Conservation (phyloP, 2,113 vertebrate species). For the Struthidea cinerea region DNA sequence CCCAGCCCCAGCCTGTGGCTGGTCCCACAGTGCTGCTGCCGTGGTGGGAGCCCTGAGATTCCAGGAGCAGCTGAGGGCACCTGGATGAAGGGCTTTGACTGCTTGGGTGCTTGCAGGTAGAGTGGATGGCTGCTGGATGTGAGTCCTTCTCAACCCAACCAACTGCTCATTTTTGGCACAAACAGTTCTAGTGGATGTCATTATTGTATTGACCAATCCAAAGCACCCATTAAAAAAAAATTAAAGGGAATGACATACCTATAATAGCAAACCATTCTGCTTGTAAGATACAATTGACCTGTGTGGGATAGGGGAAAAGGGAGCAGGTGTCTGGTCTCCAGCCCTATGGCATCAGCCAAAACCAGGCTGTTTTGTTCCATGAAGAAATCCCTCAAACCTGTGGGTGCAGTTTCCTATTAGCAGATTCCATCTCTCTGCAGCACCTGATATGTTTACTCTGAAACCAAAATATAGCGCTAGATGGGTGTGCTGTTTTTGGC, state of each 20-base stretch:
- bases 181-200: background rate
- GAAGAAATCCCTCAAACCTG: background rate
- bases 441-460: background rate
- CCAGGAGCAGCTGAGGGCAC: fast-evolving
- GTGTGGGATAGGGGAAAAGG: background rate
- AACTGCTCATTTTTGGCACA: background rate
- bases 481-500: background rate
- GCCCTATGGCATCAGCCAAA: background rate
- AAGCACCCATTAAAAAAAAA: background rate
- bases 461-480: background rate
- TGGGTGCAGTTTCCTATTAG: background rate
- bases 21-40: fast-evolving
- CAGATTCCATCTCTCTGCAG: background rate
- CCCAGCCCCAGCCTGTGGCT: background rate
- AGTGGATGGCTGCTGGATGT: background rate
- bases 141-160: background rate
- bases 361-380: background rate
- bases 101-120: background rate
- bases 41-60: fast-evolving
- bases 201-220: no score
- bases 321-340: background rate
- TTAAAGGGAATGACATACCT: fast-evolving
- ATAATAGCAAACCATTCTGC: background rate
- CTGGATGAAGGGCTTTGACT: background rate
- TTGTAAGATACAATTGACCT: background rate